Evolutionary conservation across 2,888 invertebrate genomes (phyloP).

Genomic region (Brenthis hecate): DNA sequence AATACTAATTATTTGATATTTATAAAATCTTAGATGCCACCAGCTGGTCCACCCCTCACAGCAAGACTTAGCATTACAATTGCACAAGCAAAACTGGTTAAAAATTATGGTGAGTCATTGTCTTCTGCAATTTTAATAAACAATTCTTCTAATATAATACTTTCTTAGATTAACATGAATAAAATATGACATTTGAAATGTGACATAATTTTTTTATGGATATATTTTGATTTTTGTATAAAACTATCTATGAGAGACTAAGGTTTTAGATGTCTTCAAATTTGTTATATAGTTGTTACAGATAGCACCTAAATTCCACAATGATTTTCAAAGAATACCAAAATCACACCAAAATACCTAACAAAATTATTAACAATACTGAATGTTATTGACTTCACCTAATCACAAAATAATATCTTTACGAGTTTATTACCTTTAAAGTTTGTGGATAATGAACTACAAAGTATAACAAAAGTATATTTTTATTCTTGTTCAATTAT

Average conservation of each 20-base stretch:
- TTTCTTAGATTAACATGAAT: too few species aligned
- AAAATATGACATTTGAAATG: too few species aligned
- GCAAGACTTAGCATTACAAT: constrained; percentile 93
- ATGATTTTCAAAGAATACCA: too few species aligned
- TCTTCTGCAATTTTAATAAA: not conserved
- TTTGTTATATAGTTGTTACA: too few species aligned
- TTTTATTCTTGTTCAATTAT: too few species aligned
- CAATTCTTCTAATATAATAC: too few species aligned
- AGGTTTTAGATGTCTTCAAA: too few species aligned
- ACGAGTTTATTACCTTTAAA: constrained; percentile 7
- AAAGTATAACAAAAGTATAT: not conserved
- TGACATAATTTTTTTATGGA: too few species aligned
- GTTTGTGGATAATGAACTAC: not conserved
- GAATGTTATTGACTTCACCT: not conserved
- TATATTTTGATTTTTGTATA: too few species aligned
- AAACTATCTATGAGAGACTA: too few species aligned
- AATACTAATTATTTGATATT: constrained; percentile 13
- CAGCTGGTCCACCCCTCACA: constrained; percentile 71
- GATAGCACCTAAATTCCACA: too few species aligned
- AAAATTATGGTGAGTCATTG: constrained; percentile 89
- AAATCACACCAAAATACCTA: too few species aligned
- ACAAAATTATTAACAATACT: not conserved
- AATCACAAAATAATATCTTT: not conserved
- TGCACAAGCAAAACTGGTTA: constrained; percentile 94
- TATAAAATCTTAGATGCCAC: constrained; percentile 54